Conservation (phyloP, 2,888 invertebrate species). For the Orthosia cruda region DNA sequence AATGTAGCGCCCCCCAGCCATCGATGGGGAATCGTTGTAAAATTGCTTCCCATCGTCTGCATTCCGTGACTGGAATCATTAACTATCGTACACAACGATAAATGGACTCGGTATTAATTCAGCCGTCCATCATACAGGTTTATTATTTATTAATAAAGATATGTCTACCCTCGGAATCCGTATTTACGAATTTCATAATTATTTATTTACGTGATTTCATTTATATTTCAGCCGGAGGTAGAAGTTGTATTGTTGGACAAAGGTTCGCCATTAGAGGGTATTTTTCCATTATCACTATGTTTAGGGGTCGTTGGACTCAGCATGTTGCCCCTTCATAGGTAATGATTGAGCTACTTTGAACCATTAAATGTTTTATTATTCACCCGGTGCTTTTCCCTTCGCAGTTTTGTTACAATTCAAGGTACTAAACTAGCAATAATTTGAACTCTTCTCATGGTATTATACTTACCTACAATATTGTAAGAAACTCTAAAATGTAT, state of each 20-base stretch:
- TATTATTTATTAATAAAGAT: slow-evolving; percentile 65
- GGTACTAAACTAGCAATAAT: background rate
- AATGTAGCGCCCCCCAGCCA: slow-evolving; percentile 62
- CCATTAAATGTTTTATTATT: slow-evolving; percentile 33
- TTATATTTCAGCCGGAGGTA: slow-evolving; percentile 56
- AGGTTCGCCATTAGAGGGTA: slow-evolving; percentile 56
- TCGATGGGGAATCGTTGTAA: slow-evolving; percentile 65
- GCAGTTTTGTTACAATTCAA: background rate
- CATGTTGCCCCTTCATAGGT: slow-evolving; percentile 19
- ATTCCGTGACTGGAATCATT: slow-evolving; percentile 76
- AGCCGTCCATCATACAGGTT: slow-evolving; percentile 39
- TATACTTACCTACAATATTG: too few relatives aligned
- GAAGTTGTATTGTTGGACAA: slow-evolving; percentile 52
- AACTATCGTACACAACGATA: slow-evolving; percentile 55
- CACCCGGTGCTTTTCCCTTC: background rate
- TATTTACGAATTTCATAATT: slow-evolving; percentile 55
- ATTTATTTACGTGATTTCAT: slow-evolving; percentile 63
- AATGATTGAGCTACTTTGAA: slow-evolving; percentile 41
- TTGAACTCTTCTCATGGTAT: background rate
- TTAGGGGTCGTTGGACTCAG: slow-evolving; percentile 37
- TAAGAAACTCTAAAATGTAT: too few relatives aligned
- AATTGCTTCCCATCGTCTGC: slow-evolving; percentile 68
- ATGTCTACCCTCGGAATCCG: slow-evolving; percentile 38
- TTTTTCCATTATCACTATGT: slow-evolving; percentile 54
- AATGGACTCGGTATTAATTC: slow-evolving; percentile 46